Percentiles rank a stretch among this genome's conserved stretches.
Evolutionary conservation across 2,888 invertebrate genomes (phyloP).

Genomic region (Meteorus cinctellus): DNA sequence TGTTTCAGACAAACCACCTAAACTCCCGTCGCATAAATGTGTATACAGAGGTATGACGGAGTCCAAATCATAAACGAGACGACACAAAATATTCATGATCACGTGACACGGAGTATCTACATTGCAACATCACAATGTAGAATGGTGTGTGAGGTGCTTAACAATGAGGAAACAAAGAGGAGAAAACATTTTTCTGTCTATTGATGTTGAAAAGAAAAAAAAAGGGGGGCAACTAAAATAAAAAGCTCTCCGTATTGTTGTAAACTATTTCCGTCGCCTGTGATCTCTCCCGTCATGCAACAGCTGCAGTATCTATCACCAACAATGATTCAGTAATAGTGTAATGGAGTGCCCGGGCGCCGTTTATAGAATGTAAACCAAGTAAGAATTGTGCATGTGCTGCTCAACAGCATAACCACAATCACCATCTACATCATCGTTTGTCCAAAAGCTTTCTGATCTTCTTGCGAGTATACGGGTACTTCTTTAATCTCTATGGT

Average conservation of each 20-base stretch:
- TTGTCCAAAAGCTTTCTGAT: slow-evolving; percentile 37
- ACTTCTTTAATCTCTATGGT: slow-evolving; percentile 17
- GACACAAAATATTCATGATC: background rate
- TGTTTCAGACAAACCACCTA: slow-evolving; percentile 29
- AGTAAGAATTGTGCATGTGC: slow-evolving; percentile 46
- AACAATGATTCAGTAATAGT: slow-evolving; percentile 71
- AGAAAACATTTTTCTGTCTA: background rate
- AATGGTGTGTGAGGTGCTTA: background rate
- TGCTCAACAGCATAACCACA: slow-evolving; percentile 25
- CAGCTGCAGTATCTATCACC: slow-evolving; percentile 72
- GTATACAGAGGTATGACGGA: background rate
- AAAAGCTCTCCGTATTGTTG: slow-evolving; percentile 63
- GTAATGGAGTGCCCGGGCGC: slow-evolving; percentile 61
- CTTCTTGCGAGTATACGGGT: slow-evolving; percentile 22
- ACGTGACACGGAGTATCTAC: background rate
- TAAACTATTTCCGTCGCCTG: slow-evolving; percentile 69
- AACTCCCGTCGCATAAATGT: slow-evolving; percentile 10
- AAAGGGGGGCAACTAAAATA: background rate
- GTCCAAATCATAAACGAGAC: background rate
- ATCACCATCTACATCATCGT: background rate
- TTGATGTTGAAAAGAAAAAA: slow-evolving; percentile 19
- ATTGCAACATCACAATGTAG: background rate
- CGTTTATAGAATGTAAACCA: slow-evolving; percentile 68
- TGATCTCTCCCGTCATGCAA: slow-evolving; percentile 62
- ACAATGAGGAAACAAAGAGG: background rate